Conservation (phyloP, 2,888 invertebrate genomes). For the Nasonia oneida region DNA sequence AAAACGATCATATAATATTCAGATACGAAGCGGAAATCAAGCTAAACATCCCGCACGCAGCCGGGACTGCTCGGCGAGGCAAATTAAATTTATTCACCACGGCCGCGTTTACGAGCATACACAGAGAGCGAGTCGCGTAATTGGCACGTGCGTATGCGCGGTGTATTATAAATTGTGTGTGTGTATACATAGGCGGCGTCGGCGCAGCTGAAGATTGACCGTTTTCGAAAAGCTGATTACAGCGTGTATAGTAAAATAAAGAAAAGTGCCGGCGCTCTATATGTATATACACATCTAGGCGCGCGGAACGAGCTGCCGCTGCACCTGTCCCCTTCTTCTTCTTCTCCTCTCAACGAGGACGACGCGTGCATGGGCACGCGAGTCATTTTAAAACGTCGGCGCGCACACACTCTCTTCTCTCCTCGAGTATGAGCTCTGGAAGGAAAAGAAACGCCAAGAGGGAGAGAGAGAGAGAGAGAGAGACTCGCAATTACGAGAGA, state of each 20-base stretch:
- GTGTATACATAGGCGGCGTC: background rate
- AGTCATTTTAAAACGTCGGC: conserved; percentile 40
- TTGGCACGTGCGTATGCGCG: background rate
- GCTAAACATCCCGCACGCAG: background rate
- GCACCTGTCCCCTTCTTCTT: conserved; percentile 38
- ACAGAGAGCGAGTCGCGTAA: background rate
- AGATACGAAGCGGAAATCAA: background rate
- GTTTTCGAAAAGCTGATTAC: conserved; percentile 43
- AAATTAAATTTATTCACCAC: conserved; percentile 4
- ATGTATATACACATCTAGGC: conserved; percentile 21
- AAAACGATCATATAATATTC: background rate
- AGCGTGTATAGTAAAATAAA: conserved; percentile 37
- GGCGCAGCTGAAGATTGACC: conserved; percentile 47
- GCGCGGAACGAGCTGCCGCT: conserved; percentile 1
- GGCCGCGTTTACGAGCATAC: background rate
- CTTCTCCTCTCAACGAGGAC: background rate
- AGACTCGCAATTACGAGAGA: background rate
- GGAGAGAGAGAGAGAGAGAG: background rate
- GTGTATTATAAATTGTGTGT: too few relatives aligned
- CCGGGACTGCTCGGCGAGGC: background rate
- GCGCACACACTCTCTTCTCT: background rate
- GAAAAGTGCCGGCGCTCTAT: conserved; percentile 19
- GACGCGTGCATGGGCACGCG: conserved; percentile 14
- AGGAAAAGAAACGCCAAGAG: background rate
- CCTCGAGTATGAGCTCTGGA: background rate